Evolutionary conservation across 2,797 vertebrate genomes (phyloP).

Genomic region (Anabas testudineus): DNA sequence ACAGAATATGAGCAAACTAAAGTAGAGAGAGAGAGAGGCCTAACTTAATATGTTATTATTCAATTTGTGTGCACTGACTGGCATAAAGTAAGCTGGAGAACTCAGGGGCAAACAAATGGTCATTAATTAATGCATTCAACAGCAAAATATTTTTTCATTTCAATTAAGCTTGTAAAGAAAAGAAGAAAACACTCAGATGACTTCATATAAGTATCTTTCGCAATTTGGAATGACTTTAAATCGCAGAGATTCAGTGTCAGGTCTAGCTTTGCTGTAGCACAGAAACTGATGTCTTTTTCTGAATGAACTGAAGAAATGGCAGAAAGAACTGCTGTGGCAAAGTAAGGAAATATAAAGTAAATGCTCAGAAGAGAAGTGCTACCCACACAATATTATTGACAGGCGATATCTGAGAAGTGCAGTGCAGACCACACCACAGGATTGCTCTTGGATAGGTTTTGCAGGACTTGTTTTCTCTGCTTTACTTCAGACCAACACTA

Average conservation of each 20-base stretch:
- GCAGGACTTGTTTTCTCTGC: conserved; percentile 9
- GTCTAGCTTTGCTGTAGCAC: neutral
- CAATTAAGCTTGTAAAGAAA: conserved; percentile 4
- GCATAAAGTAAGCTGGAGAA: neutral
- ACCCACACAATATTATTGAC: conserved; percentile 20
- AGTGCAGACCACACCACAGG: neutral
- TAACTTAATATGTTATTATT: neutral
- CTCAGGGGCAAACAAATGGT: neutral
- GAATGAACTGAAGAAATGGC: too few species aligned
- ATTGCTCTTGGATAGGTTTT: neutral
- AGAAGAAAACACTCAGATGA: neutral
- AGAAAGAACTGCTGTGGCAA: neutral
- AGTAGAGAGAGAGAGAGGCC: neutral
- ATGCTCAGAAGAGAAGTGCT: conserved; percentile 1
- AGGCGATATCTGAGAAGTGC: conserved; percentile 15
- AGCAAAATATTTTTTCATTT: conserved; percentile 2
- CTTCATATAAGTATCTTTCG: conserved; percentile 6
- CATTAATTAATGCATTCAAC: neutral
- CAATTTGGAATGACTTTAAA: neutral
- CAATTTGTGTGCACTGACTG: neutral
- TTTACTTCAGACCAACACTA: conserved; percentile 20
- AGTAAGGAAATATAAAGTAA: conserved; percentile 1
- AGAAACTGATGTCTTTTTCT: neutral
- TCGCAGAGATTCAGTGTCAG: neutral
- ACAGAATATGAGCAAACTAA: neutral